Evolutionary conservation across 2,797 vertebrate genomes (phyloP).

Genomic region (Numenius phaeopus): DNA sequence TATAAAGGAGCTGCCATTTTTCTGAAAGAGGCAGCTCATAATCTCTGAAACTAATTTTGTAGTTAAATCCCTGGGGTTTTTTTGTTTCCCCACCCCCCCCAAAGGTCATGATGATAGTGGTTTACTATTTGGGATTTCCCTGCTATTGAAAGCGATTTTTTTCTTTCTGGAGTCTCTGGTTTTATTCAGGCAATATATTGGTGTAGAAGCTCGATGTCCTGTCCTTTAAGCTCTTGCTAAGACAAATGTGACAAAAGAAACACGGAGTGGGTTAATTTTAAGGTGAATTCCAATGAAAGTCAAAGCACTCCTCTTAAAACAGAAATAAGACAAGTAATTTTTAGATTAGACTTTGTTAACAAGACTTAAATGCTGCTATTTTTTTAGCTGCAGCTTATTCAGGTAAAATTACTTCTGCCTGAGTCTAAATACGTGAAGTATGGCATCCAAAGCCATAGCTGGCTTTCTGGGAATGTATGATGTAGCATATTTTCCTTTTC

Average conservation of each 20-base stretch:
- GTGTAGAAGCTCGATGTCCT: rapidly evolving
- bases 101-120: neutral
- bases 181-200: neutral
- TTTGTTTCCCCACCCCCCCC: rapidly evolving
- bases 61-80: neutral
- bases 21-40: neutral
- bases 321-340: neutral
- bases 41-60: neutral
- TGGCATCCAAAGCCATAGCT: neutral
- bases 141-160: neutral
- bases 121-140: neutral
- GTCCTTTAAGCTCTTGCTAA: neutral
- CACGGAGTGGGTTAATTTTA: neutral
- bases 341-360: neutral
- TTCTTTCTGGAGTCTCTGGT: neutral
- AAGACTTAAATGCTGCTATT: neutral
- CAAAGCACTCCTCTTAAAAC: neutral
- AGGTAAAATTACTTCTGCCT: neutral
- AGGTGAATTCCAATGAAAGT: neutral
- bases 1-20: neutral
- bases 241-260: neutral
- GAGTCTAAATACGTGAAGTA: neutral
- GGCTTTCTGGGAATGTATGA: neutral
- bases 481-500: conserved; percentile 38
- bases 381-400: neutral